Conservation (phyloP, 2,113 vertebrate species). For the Cranoglanis bouderius region DNA sequence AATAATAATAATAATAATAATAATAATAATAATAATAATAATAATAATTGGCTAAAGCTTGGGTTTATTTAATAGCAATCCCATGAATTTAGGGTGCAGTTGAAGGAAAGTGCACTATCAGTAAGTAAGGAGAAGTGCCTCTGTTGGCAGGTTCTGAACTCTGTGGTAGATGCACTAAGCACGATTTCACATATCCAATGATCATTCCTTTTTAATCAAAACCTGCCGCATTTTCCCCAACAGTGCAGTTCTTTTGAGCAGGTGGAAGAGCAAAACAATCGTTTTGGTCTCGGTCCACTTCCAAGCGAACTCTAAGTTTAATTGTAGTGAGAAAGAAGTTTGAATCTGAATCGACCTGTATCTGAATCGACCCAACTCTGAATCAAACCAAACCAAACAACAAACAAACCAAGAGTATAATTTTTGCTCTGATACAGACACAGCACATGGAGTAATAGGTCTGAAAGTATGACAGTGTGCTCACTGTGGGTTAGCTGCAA, state of each 20-base stretch:
- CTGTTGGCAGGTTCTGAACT: neutral
- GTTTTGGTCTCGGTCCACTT: neutral
- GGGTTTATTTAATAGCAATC: neutral
- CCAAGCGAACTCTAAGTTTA: neutral
- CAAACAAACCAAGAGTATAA: neutral
- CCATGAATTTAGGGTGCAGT: neutral
- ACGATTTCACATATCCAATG: neutral
- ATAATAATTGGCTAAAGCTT: neutral
- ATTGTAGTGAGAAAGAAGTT: neutral
- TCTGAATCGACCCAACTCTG: neutral
- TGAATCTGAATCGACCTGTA: neutral
- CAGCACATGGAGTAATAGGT: neutral
- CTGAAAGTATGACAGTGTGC: neutral
- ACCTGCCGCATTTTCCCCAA: neutral
- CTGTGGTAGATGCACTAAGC: neutral
- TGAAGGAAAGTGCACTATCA: neutral
- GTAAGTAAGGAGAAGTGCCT: neutral
- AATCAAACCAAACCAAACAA: neutral
- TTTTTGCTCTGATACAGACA: neutral
- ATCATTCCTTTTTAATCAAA: neutral
- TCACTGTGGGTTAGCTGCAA: neutral
- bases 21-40: neutral
- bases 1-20: neutral
- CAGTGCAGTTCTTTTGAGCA: neutral
- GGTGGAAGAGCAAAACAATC: neutral